A percentile compares a stretch with the other conserved stretches of the same genome.
Evolutionary conservation across 2,888 invertebrate species (phyloP).

Genomic region (Sinotaia quadrata): DNA sequence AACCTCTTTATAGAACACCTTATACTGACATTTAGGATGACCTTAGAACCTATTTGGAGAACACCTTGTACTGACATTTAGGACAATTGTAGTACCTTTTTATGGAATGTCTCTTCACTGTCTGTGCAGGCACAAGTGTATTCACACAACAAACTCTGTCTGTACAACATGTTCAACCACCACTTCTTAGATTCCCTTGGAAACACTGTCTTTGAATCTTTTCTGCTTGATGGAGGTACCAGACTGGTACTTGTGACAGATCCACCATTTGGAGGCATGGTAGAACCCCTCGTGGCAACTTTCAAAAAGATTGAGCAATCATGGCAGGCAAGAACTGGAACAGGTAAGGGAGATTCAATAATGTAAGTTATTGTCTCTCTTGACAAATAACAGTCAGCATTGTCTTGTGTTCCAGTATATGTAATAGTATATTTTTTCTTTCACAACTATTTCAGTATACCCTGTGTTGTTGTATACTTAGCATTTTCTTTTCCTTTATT

Average conservation of each 20-base stretch:
- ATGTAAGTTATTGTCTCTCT: not conserved
- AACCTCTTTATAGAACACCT: too few species aligned
- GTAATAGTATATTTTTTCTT: too few species aligned
- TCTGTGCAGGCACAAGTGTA: conserved; percentile 72
- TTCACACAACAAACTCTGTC: conserved; percentile 77
- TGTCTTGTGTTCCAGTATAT: not conserved
- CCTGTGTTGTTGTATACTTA: too few species aligned
- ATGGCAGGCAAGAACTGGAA: conserved; percentile 8
- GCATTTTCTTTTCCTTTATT: too few species aligned
- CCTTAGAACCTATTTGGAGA: too few species aligned
- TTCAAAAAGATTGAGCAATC: conserved; percentile 71
- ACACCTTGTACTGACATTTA: too few species aligned
- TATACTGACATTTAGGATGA: too few species aligned
- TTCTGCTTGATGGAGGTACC: conserved; percentile 72
- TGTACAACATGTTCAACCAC: conserved; percentile 93
- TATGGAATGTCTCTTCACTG: not conserved
- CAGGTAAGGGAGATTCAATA: conserved; percentile 3
- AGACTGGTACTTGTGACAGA: conserved; percentile 75
- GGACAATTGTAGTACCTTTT: not conserved
- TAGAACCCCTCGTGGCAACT: conserved; percentile 85
- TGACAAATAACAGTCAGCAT: not conserved
- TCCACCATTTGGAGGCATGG: conserved; percentile 92
- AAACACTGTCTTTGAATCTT: conserved; percentile 48
- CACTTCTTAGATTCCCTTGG: conserved; percentile 79
- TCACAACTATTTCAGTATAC: too few species aligned